Evolutionary conservation across 2,113 vertebrate species (phyloP).

Genomic region (Otocyon megalotis): DNA sequence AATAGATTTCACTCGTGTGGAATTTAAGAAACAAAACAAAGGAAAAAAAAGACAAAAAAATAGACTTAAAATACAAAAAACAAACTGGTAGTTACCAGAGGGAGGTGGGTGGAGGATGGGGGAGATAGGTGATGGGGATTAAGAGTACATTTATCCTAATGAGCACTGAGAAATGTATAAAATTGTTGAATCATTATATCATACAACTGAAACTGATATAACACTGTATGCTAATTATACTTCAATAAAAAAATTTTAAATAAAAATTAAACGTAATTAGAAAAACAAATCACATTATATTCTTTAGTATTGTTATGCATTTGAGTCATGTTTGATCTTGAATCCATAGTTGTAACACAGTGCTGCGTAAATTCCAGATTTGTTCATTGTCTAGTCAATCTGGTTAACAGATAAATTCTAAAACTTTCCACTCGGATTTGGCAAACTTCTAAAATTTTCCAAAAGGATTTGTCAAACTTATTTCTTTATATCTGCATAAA

Average conservation of each 20-base stretch:
- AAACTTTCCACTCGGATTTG: background rate
- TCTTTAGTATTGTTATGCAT: background rate
- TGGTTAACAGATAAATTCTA: constrained; percentile 22
- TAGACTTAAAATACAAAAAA: background rate
- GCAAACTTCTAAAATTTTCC: constrained; percentile 12
- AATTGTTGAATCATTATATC: background rate
- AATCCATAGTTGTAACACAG: background rate
- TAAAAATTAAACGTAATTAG: background rate
- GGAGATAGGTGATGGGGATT: background rate
- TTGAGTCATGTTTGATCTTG: background rate
- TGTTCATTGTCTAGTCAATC: background rate
- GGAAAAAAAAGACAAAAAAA: background rate
- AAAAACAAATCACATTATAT: constrained; percentile 19
- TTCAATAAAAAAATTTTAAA: background rate
- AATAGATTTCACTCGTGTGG: background rate
- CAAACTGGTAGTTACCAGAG: background rate
- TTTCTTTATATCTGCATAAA: background rate
- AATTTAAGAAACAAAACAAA: background rate
- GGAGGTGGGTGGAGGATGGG: background rate
- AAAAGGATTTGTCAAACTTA: background rate
- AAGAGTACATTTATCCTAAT: background rate
- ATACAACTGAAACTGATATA: background rate
- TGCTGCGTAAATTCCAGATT: background rate
- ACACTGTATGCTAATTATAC: background rate
- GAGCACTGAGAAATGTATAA: background rate